Conservation (phyloP, 2,797 vertebrate species). For the Xerus rutilus region DNA sequence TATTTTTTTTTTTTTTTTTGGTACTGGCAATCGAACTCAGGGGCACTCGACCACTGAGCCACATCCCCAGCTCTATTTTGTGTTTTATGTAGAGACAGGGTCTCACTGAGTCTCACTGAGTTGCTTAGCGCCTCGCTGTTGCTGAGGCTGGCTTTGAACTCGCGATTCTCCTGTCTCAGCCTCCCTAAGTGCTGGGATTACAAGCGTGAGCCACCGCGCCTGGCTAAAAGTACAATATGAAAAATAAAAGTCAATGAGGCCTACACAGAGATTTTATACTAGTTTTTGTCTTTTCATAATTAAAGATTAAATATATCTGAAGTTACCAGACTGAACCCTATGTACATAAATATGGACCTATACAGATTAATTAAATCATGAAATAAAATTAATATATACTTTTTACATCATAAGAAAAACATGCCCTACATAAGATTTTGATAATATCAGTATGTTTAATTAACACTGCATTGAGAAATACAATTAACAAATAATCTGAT, state of each 20-base stretch:
- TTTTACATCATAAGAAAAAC: constrained; percentile 51
- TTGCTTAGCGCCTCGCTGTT: too few species aligned
- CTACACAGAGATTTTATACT: neutral
- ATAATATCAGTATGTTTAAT: neutral
- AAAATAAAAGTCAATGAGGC: neutral
- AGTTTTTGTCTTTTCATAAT: neutral
- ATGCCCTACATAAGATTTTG: neutral
- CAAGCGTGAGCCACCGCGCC: too few species aligned
- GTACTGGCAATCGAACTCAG: too few species aligned
- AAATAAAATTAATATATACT: neutral
- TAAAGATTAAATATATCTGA: constrained; percentile 15
- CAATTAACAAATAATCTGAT: neutral
- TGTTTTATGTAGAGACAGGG: too few species aligned
- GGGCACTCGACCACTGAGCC: too few species aligned
- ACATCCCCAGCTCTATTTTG: too few species aligned
- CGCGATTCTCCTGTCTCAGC: too few species aligned
- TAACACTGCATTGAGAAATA: constrained; percentile 35
- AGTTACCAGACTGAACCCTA: neutral
- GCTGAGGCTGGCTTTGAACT: too few species aligned
- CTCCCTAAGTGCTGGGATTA: too few species aligned
- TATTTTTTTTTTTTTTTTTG: too few species aligned
- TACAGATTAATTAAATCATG: neutral
- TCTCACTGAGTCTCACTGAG: too few species aligned
- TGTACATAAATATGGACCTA: neutral
- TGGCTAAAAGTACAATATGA: neutral